A percentile compares a stretch with the other conserved stretches of the same genome.
phyloP scores from a whole-genome alignment of 2,888 invertebrate genomes.

The Orchesella flavescens region DNA sequence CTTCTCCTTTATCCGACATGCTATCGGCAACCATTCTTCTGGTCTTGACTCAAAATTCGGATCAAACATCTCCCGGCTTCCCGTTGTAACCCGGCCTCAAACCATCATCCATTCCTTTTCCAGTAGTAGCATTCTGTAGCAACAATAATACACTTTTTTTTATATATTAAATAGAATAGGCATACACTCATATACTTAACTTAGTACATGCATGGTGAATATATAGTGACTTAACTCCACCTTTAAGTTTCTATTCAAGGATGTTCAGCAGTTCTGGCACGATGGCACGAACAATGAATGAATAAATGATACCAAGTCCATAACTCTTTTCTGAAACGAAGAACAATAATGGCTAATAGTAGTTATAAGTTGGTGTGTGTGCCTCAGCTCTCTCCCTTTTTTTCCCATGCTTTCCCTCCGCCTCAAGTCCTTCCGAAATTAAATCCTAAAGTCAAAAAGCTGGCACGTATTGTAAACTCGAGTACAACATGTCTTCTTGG shows the following conservation, averaged over 20 bases:
- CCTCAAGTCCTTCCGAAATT: constrained; percentile 32
- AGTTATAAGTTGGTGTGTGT: no score
- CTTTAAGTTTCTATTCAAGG: constrained; percentile 26
- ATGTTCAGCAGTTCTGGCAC: constrained; percentile 52
- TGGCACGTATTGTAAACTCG: constrained; percentile 58
- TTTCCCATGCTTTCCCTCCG: neutral
- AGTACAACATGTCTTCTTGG: constrained; percentile 50
- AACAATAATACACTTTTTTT: constrained; percentile 1
- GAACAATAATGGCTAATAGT: constrained; percentile 58
- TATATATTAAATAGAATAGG: neutral
- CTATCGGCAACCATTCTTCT: constrained; percentile 40
- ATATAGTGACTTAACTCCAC: neutral
- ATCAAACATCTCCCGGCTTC: constrained; percentile 47
- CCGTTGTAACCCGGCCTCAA: neutral
- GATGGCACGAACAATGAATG: constrained; percentile 59
- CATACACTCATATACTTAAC: neutral
- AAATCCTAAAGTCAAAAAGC: constrained; percentile 50
- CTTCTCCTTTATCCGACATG: constrained; percentile 58
- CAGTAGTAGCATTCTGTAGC: neutral
- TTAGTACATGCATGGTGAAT: neutral
- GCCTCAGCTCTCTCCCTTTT: neutral
- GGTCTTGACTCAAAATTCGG: constrained; percentile 54
- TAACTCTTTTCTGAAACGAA: constrained; percentile 56
- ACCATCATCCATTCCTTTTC: neutral
- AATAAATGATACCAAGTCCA: constrained; percentile 60